Evolutionary conservation across 2,888 invertebrate species (phyloP), one percentile per base, ranked within the genome.

Genomic region (Nomada lathburiana): DNA sequence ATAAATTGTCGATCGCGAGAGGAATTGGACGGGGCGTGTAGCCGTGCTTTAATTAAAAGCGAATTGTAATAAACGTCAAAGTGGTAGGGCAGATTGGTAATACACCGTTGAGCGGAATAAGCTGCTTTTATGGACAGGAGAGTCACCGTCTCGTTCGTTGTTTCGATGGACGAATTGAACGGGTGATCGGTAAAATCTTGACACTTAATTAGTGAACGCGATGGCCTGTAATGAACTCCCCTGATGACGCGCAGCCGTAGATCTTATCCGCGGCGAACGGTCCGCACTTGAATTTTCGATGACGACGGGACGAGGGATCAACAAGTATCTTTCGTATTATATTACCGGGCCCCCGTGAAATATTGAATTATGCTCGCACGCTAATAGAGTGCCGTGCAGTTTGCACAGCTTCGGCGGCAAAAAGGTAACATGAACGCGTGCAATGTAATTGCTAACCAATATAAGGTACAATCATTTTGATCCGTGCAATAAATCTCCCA

Each of bases 1-100:
- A 50, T 52, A 63, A 76, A 70, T 55, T 55, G 44, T 47, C 55
- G 42, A 47, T 5, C 42, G 62, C 2, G 20, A 16, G 20, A 11
- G 23, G 10, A 29, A 20, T 0, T 13, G 16, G 29, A 55, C 53
- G 44, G 50, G 9, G 29, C 13, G 4, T 18, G 13, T 23, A 29
- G 62, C 55, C 65, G 82, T 72, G 82, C 88, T 86, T 87, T 85
- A 88, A 88, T 89, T 88, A 89, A 85, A 84, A 88, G 74, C 67
- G 84, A 83, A 89, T 86, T 83, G 75, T 71, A 84, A 86, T 75
- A 72, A 79, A 62, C 20, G 29, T 76, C 73, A 67, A 77, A 82
- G 78, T 77, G 82, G 80, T 62, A 68, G 81, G 53, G 63, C 77
- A 78, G 23, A 26, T 55, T 80, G 81, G 82, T 78, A 74, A 86